Percentiles rank a stretch among this genome's conserved stretches.
phyloP scores from a whole-genome alignment of 2,113 vertebrate species.

The Triplophysa tibetana region DNA sequence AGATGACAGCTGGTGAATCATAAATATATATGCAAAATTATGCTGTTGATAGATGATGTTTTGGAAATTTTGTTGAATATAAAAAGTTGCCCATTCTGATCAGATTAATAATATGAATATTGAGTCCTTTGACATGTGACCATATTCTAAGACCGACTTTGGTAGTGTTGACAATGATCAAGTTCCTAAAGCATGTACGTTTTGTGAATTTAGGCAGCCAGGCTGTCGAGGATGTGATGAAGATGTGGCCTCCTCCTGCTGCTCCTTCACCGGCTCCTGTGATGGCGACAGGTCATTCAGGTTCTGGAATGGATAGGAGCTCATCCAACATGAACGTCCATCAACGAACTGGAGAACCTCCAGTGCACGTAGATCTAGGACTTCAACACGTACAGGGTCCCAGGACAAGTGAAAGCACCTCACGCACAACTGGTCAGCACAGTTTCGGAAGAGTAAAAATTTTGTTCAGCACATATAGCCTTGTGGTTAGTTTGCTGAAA shows the following conservation, averaged over 20 bases:
- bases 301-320: slow-evolving; percentile 38
- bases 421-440: slow-evolving; percentile 58
- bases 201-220: slow-evolving; percentile 45
- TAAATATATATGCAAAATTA: background rate
- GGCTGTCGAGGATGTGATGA: slow-evolving; percentile 68
- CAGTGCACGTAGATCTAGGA: slow-evolving; percentile 31
- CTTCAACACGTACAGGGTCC: slow-evolving; percentile 35
- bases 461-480: no score
- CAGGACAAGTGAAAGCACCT: background rate
- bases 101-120: background rate
- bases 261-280: slow-evolving; percentile 62
- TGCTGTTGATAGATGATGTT: background rate
- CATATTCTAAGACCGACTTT: background rate
- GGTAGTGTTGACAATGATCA: no score
- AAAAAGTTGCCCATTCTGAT: background rate
- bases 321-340: slow-evolving; percentile 22
- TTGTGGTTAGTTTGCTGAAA: no score
- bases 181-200: background rate
- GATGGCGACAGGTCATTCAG: slow-evolving; percentile 50
- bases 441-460: no score
- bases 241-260: slow-evolving; percentile 77
- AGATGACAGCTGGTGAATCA: background rate
- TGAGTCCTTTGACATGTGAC: background rate
- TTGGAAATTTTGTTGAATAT: background rate
- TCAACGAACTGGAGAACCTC: slow-evolving; percentile 18